Base-by-base conservation (phyloP, 2,113 vertebrate genomes). In the Corapipo altera region DNA sequence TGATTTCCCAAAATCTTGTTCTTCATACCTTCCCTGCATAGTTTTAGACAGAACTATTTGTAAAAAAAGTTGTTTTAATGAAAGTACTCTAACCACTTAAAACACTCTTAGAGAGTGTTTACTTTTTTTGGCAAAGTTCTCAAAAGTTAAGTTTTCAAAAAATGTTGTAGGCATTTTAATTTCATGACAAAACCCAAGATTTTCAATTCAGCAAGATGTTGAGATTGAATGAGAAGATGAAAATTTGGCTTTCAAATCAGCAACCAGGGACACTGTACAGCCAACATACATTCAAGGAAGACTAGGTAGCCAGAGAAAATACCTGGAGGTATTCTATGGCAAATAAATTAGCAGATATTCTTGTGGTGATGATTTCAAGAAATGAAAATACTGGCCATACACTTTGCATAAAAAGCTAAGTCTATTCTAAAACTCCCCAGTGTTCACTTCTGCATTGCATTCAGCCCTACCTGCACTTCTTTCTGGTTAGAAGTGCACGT, bases 401-500 rank as follows among this genome's bases (percentile, higher is more conserved):
- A 61, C 24, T 32, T 39, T 24, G 5, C 41, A 54, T 12, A 39
- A 52, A 72, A 75, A 80, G 15, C 9, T 44, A 52, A 65, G 10
- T 23, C 37, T 41, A 5, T 15, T 48, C 39, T 39, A 35, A 35
- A 72, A 26, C 21, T 90, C 30, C 14, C 30, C 30, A 37, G 1
- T 13, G 39, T 35, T 90, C 41, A 55, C 30, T 21, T 13, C 66
- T 54, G 5, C 39, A 59, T 11, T 51, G 15, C 61, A 48, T 4
- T 69, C 49, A 88, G 49, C 20, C 65, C 23, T 17, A 33, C 13
- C 15, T 59, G 57, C 39, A 55, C 30, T 43, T 88, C 32, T 8
- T 67, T 46, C 48, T 57, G 33, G 35, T 61, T n/a, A 90, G 20
- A 52, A 57, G 19, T 0, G 0, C 24, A n/a, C 2, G 2, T n/a